Base-by-base conservation (phyloP, 92 coral and sea anemone genomes). In the Epizoanthus scotinus region DNA sequence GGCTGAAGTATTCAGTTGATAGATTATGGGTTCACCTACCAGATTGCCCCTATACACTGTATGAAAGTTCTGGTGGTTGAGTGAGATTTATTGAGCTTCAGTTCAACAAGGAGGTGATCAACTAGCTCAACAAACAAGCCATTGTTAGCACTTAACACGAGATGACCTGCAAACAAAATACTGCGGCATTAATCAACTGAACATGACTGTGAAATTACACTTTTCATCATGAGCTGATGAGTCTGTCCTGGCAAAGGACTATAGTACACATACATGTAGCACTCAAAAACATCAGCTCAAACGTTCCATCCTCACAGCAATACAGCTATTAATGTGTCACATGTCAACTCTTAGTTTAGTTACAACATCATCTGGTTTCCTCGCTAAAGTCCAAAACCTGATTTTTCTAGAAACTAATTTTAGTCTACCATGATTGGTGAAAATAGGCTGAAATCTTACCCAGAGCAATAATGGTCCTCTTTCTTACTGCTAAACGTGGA, bases 31-130 rank as follows among this genome's bases (percentile, higher is more conserved):
- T 21, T 19, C 24, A 17, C 90, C 70, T 55, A 95, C 98, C 98
- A 95, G 42, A 95, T 88, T 10, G 98, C 97, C 42, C 98, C 98
- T 69, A 95, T 89, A 59, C 98, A 95, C 79, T 95, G 98, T 17
- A 95, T 95, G 72, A 93, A 95, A 0, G 98, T 95, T 68, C 98
- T 87, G 24, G 98, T 95, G 66, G 97, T 95, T 2, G 98, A 95
- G 80, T 89, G 95, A 0, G 98, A 89, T 57, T 95, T 88, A 73
- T 95, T 92, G 21, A 84, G 88, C 77, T 91, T 94, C 19, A 95
- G 87, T 38, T 90, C 97, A 5, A 84, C 82, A 70, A 95, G 79
- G 79, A 95, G 70, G 21, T 94, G 94, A 78, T 95, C 98, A 88
- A 95, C 91, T 20, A 95, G 79, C 66, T 95, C 98, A 26, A 91